Conservation (phyloP, 2,797 vertebrate genomes). For the Babyrousa celebensis region DNA sequence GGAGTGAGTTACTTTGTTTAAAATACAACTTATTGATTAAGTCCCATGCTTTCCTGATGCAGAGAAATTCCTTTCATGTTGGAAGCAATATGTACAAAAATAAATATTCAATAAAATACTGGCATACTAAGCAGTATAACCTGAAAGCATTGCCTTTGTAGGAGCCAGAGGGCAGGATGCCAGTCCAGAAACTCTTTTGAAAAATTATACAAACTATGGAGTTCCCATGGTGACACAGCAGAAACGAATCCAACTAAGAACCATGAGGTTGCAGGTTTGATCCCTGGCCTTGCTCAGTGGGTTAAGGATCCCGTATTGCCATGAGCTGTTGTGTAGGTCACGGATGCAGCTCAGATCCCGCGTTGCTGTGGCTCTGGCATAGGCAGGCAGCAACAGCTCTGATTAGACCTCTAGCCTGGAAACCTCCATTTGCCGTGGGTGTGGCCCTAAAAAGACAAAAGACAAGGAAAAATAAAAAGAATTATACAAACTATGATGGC, state of each 20-base stretch:
- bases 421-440: too few species aligned
- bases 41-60: slow-evolving; percentile 63
- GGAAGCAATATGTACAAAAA: slow-evolving; percentile 75
- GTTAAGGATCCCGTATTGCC: too few species aligned
- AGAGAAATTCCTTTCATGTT: slow-evolving; percentile 83
- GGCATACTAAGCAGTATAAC: background rate
- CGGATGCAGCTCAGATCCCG: too few species aligned
- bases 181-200: background rate
- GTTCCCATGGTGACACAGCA: too few species aligned
- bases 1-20: slow-evolving; percentile 77
- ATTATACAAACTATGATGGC: background rate
- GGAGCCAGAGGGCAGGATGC: accelerated
- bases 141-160: background rate
- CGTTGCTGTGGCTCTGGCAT: too few species aligned
- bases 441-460: too few species aligned
- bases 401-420: too few species aligned
- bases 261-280: too few species aligned
- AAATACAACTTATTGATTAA: slow-evolving; percentile 76
- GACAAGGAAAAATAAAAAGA: background rate
- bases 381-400: too few species aligned
- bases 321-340: too few species aligned
- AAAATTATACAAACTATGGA: background rate
- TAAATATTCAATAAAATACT: slow-evolving; percentile 80
- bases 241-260: too few species aligned
- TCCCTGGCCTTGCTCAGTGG: too few species aligned